phyloP scores from a whole-genome alignment of 2,888 invertebrate species.

The Ypsolopha scabrella region DNA sequence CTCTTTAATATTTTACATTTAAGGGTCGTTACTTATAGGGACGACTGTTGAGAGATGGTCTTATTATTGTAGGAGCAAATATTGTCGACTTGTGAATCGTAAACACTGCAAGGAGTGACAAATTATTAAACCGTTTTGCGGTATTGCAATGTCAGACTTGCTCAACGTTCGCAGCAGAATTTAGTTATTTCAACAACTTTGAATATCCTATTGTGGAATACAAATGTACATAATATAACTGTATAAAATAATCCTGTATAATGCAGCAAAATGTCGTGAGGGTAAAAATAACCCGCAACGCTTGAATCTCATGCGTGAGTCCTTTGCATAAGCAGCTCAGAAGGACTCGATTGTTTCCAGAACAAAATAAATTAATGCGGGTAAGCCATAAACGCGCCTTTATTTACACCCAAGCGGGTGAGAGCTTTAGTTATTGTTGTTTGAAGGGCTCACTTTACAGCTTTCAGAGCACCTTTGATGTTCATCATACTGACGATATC shows the following conservation, averaged over 20 bases:
- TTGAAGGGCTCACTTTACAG: constrained; percentile 41
- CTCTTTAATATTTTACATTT: constrained; percentile 24
- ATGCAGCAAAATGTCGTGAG: too few relatives aligned
- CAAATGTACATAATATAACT: too few relatives aligned
- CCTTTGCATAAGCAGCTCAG: constrained; percentile 21
- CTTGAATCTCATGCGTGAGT: constrained; percentile 49
- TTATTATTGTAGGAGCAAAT: not conserved
- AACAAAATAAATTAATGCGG: constrained; percentile 58
- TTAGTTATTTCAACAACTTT: too few relatives aligned
- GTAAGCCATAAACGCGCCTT: constrained; percentile 42
- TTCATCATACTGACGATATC: constrained; percentile 27
- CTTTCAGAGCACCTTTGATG: constrained; percentile 45
- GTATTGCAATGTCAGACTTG: too few relatives aligned
- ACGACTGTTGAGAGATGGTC: not conserved
- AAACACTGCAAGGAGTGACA: too few relatives aligned
- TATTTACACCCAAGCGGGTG: constrained; percentile 36
- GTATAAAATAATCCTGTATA: too few relatives aligned
- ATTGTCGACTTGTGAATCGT: too few relatives aligned
- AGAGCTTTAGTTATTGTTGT: constrained; percentile 45
- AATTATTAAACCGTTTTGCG: too few relatives aligned
- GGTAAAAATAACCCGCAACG: constrained; percentile 21
- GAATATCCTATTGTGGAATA: too few relatives aligned
- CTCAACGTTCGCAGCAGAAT: too few relatives aligned
- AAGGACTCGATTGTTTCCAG: constrained; percentile 48
- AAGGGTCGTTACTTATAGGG: not conserved